phyloP scores from a whole-genome alignment of 2,888 invertebrate species.

The Leucania comma region DNA sequence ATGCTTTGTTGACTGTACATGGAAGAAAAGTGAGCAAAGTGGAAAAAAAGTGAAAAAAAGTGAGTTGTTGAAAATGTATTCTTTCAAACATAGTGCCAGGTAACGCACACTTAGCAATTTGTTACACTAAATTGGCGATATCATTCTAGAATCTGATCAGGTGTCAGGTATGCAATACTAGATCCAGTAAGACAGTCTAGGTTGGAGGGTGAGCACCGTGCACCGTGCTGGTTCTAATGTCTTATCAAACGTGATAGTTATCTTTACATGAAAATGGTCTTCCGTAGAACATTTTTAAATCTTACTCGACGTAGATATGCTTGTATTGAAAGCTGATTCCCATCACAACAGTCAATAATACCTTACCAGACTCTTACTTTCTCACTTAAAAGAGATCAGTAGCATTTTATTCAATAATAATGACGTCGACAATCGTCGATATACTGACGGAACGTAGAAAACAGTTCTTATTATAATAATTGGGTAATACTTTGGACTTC shows the following conservation, averaged over 20 bases:
- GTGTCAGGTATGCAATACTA: too few species aligned
- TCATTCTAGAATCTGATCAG: too few species aligned
- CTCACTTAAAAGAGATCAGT: slow-evolving; percentile 14
- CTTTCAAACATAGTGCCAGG: not conserved
- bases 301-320: not conserved
- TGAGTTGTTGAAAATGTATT: not conserved
- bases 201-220: too few species aligned
- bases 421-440: slow-evolving; percentile 19
- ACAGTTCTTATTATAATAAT: slow-evolving; percentile 52
- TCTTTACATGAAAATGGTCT: not conserved
- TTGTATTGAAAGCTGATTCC: not conserved
- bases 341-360: not conserved
- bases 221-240: too few species aligned
- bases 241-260: slow-evolving; percentile 6
- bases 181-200: too few species aligned
- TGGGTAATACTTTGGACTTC: slow-evolving; percentile 53
- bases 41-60: too few species aligned
- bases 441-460: slow-evolving; percentile 28
- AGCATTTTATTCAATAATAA: slow-evolving; percentile 32
- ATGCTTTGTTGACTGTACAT: too few species aligned
- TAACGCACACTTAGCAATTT: too few species aligned
- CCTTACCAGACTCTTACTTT: not conserved
- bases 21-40: too few species aligned
- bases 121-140: too few species aligned
- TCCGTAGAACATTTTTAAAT: slow-evolving; percentile 17